phyloP scores from a whole-genome alignment of 1,140 invertebrate species.

The Andrena cerasifolii region DNA sequence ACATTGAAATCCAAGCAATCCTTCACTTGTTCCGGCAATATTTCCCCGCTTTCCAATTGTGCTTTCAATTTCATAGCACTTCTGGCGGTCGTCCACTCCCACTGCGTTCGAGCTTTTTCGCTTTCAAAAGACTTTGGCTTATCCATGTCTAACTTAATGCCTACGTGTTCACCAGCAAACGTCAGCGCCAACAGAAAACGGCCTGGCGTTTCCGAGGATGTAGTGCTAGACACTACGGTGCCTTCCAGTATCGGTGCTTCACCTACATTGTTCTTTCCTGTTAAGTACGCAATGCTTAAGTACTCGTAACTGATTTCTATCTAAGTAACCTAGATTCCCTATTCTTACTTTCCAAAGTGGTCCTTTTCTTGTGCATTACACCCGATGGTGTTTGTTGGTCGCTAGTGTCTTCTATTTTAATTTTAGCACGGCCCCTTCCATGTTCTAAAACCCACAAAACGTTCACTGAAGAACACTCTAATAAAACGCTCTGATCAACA shows the following conservation, averaged over 20 bases:
- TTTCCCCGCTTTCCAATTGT: constrained; percentile 84
- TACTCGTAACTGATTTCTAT: constrained; percentile 20
- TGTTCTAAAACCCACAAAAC: constrained; percentile 67
- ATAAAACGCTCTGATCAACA: neutral
- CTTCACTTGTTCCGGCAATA: constrained; percentile 83
- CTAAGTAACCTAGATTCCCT: neutral
- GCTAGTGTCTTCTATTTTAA: constrained; percentile 76
- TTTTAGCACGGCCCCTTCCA: constrained; percentile 74
- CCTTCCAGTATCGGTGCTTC: constrained; percentile 59
- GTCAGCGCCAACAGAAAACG: constrained; percentile 83
- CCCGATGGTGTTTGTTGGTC: constrained; percentile 74
- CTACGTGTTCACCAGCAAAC: constrained; percentile 83
- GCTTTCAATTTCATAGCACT: constrained; percentile 84
- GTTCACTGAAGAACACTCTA: neutral
- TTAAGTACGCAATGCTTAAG: constrained; percentile 46
- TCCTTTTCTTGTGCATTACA: constrained; percentile 70
- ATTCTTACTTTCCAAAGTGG: constrained; percentile 75
- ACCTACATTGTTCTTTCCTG: constrained; percentile 70
- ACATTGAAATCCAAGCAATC: constrained; percentile 84
- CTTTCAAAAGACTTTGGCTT: constrained; percentile 80
- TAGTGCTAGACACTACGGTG: constrained; percentile 55
- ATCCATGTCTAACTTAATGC: constrained; percentile 83
- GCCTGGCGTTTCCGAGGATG: constrained; percentile 57
- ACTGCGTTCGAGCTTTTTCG: constrained; percentile 83
- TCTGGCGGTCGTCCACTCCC: constrained; percentile 84